Conservation (phyloP, 2,113 vertebrate species). For the Pongo pygmaeus region DNA sequence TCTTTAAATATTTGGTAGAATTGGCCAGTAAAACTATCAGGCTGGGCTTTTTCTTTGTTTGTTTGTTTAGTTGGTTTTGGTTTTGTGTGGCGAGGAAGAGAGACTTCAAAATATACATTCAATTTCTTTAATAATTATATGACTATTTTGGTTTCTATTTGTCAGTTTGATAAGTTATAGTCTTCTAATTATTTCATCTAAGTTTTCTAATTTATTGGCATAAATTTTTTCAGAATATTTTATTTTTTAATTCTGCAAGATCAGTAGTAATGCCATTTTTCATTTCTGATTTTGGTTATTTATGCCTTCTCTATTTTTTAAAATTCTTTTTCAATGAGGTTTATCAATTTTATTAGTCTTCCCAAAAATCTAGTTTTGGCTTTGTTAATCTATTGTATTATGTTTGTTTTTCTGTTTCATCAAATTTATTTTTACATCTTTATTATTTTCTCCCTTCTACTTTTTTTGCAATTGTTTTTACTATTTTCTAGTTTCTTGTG, state of each 20-base stretch:
- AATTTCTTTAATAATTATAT: background rate
- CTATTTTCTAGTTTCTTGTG: background rate
- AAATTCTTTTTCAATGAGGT: background rate
- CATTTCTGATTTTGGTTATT: no score
- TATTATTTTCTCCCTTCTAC: background rate
- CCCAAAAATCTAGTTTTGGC: background rate
- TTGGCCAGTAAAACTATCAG: background rate
- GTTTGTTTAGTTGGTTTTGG: background rate
- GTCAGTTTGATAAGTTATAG: background rate
- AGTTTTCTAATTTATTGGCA: background rate
- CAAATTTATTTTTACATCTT: background rate
- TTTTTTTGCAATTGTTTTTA: background rate
- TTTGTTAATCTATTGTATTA: background rate
- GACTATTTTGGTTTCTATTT: background rate
- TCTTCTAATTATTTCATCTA: background rate
- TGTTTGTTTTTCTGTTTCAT: background rate
- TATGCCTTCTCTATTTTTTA: background rate
- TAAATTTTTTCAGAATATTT: background rate
- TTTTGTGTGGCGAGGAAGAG: background rate
- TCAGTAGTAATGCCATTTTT: no score
- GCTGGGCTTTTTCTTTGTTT: background rate
- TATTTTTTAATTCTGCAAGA: background rate
- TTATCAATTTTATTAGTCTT: background rate
- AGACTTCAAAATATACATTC: background rate
- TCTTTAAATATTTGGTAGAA: constrained; percentile 5